Conservation (phyloP, 2,888 invertebrate species). For the Sepiola atlantica region DNA sequence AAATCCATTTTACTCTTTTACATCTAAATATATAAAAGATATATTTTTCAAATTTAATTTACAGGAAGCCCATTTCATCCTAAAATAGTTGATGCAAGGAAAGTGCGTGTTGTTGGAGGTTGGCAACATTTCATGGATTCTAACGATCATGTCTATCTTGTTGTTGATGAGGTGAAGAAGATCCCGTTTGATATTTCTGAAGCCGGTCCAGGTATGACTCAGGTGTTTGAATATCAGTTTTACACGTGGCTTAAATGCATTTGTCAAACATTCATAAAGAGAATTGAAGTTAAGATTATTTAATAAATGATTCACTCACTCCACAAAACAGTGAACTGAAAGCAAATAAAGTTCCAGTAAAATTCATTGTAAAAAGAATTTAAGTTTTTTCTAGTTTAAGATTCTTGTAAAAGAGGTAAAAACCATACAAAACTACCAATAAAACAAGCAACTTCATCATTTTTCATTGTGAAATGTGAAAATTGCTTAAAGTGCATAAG, state of each 20-base stretch:
- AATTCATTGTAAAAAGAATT: neutral
- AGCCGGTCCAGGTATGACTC: conserved; percentile 83
- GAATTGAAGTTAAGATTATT: neutral
- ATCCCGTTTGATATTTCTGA: conserved; percentile 90
- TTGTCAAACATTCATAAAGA: neutral
- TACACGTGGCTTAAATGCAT: neutral
- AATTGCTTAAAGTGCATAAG: neutral
- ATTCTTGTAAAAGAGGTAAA: too few relatives aligned
- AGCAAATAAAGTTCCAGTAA: neutral
- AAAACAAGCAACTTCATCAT: too few relatives aligned
- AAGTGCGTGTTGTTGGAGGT: conserved; percentile 86
- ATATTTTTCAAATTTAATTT: conserved; percentile 44
- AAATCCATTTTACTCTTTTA: neutral
- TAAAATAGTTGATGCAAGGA: conserved; percentile 83
- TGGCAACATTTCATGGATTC: conserved; percentile 89
- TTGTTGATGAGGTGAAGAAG: conserved; percentile 76
- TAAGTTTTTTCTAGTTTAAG: neutral
- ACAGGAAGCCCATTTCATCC: conserved; percentile 90
- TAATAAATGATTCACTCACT: neutral
- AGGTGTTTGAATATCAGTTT: neutral
- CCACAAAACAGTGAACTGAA: neutral
- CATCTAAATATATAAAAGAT: neutral
- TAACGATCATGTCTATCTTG: conserved; percentile 76
- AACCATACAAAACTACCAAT: too few relatives aligned
- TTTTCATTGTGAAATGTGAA: too few relatives aligned